Evolutionary conservation across 2,797 vertebrate species (phyloP).

Genomic region (Chelon auratus): DNA sequence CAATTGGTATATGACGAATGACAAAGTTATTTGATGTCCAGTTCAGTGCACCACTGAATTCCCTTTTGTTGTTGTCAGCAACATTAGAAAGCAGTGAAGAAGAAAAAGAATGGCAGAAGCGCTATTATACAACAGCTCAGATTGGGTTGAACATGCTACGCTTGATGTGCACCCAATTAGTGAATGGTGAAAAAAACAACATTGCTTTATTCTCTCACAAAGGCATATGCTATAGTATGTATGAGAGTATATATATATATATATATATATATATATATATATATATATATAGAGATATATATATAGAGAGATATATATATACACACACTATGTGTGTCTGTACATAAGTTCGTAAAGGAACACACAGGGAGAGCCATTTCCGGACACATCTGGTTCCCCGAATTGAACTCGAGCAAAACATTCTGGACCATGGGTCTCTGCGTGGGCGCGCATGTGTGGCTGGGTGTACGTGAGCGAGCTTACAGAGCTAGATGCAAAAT

Average conservation of each 20-base stretch:
- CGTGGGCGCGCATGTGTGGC: constrained; percentile 6
- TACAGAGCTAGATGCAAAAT: constrained; percentile 53
- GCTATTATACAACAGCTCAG: constrained; percentile 31
- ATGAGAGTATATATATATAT: too few species aligned
- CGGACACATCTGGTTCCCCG: constrained; percentile 55
- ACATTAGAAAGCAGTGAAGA: constrained; percentile 16
- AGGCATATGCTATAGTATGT: neutral
- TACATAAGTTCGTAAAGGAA: neutral
- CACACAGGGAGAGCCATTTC: constrained; percentile 5
- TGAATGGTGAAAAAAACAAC: constrained; percentile 1
- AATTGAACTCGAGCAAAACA: constrained; percentile 48
- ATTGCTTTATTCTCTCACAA: neutral
- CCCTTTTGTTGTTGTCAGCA: constrained; percentile 9
- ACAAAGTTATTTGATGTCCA: neutral
- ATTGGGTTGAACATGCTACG: constrained; percentile 1
- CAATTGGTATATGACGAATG: neutral
- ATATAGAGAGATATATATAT: neutral
- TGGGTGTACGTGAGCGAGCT: neutral
- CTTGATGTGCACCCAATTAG: constrained; percentile 3
- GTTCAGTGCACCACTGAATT: constrained; percentile 1
- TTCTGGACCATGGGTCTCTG: constrained; percentile 22
- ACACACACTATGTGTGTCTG: neutral
- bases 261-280: neutral
- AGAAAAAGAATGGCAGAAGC: constrained; percentile 50
- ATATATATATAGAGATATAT: neutral